A percentile compares a stretch with the other conserved stretches of the same genome.
Evolutionary conservation across 2,888 invertebrate species (phyloP).

Genomic region (Macaria liturata): DNA sequence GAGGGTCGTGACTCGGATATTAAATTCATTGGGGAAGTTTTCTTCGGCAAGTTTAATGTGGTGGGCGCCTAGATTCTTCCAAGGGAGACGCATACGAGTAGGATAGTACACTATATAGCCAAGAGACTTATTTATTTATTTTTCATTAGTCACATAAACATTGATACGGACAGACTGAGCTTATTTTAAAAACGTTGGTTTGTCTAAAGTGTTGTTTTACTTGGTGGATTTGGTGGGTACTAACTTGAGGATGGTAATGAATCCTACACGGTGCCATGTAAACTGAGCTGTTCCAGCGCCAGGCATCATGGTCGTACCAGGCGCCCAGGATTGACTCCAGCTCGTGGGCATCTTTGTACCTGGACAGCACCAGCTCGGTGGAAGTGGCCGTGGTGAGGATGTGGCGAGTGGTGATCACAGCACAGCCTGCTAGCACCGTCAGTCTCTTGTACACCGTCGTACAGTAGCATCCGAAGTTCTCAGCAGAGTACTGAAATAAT

Average conservation of each 20-base stretch:
- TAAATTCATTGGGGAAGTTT: too few relatives aligned
- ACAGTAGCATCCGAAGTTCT: conserved; percentile 48
- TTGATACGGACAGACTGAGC: too few relatives aligned
- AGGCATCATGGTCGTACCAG: conserved; percentile 49
- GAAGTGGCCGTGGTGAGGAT: conserved; percentile 57
- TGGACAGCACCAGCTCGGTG: conserved; percentile 46
- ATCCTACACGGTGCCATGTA: conserved; percentile 50
- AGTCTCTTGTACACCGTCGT: conserved; percentile 45
- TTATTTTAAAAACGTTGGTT: too few relatives aligned
- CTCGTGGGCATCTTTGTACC: conserved; percentile 14
- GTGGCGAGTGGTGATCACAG: conserved; percentile 52
- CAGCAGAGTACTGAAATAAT: conserved; percentile 37
- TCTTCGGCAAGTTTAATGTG: too few relatives aligned
- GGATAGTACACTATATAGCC: too few relatives aligned
- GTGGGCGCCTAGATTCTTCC: too few relatives aligned
- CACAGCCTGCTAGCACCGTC: conserved; percentile 46
- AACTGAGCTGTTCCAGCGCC: conserved; percentile 42
- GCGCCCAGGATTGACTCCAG: conserved; percentile 48
- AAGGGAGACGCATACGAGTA: too few relatives aligned
- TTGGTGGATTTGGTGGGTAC: conserved; percentile 6
- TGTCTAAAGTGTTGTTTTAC: too few relatives aligned
- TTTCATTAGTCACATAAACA: too few relatives aligned
- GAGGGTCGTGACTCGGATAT: too few relatives aligned
- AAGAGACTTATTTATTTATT: too few relatives aligned
- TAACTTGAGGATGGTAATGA: conserved; percentile 53